A percentile compares a stretch with the other conserved stretches of the same genome.
Evolutionary conservation across 2,888 invertebrate species (phyloP).

Genomic region (Kuschelorhynchus macadamiae): DNA sequence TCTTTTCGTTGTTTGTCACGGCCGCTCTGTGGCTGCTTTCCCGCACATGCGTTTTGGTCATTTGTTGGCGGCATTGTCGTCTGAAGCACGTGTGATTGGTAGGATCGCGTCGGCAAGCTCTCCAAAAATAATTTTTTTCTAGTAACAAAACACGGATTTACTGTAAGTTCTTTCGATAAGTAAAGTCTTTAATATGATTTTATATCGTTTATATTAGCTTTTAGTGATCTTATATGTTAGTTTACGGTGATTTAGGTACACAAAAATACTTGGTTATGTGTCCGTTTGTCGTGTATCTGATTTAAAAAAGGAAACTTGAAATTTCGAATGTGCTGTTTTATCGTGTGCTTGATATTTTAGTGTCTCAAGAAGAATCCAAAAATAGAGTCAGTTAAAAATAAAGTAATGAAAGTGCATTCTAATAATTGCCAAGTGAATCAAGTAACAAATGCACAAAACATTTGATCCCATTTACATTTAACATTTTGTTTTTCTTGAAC

Average conservation of each 20-base stretch:
- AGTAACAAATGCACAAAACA: constrained; percentile 6
- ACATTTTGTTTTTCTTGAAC: no score
- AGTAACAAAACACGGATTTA: constrained; percentile 34
- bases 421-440: constrained; percentile 10
- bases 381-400: constrained; percentile 24
- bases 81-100: constrained; percentile 64
- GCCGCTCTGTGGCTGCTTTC: constrained; percentile 10
- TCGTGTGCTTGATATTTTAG: constrained; percentile 14
- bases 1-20: no score
- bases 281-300: constrained; percentile 32
- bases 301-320: constrained; percentile 11
- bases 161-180: constrained; percentile 39
- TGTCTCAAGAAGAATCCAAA: constrained; percentile 20
- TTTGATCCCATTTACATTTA: no score
- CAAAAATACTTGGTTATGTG: constrained; percentile 45
- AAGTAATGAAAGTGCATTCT: constrained; percentile 29
- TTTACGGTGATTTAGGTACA: constrained; percentile 8
- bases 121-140: constrained; percentile 35
- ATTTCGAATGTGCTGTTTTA: constrained; percentile 25
- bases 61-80: constrained; percentile 63
- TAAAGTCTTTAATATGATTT: neutral
- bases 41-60: constrained; percentile 15
- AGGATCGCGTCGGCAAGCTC: constrained; percentile 56
- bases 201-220: neutral
- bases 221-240: neutral